These are phyloP conservation scores for Aspidiotus rigidus DNA, from an alignment of 2,888 invertebrate species.

Conservation along the genomic window DNA sequence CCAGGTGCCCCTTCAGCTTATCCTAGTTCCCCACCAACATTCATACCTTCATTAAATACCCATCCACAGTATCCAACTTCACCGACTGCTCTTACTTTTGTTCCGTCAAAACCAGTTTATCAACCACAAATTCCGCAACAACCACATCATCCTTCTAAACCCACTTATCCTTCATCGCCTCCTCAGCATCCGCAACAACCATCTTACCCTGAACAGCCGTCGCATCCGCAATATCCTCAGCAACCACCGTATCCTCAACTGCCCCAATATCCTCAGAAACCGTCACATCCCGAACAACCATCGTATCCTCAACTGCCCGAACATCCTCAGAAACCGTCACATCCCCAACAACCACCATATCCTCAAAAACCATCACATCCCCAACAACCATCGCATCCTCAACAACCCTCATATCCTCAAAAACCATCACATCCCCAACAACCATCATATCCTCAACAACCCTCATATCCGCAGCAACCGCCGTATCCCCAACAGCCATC, in stretches of 20 bases:
- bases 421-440: background rate
- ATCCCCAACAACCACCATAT: background rate
- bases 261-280: background rate
- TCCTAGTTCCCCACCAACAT: too few relatives aligned
- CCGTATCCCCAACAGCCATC: background rate
- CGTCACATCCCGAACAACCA: background rate
- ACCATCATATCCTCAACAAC: background rate
- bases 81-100: background rate
- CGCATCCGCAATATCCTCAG: background rate
- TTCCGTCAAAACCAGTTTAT: too few relatives aligned
- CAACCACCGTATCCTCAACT: background rate
- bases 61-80: background rate
- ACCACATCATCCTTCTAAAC: background rate
- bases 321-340: conserved; percentile 3
- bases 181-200: background rate
- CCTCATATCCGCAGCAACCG: background rate
- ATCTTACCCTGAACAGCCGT: background rate
- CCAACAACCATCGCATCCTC: background rate
- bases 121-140: background rate
- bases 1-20: too few relatives aligned
- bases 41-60: background rate
- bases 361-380: conserved; percentile 4
- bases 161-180: background rate
- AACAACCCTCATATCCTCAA: background rate
- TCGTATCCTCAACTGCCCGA: background rate